phyloP scores from a whole-genome alignment of 2,797 vertebrate species.

The Arnoldichthys spilopterus region DNA sequence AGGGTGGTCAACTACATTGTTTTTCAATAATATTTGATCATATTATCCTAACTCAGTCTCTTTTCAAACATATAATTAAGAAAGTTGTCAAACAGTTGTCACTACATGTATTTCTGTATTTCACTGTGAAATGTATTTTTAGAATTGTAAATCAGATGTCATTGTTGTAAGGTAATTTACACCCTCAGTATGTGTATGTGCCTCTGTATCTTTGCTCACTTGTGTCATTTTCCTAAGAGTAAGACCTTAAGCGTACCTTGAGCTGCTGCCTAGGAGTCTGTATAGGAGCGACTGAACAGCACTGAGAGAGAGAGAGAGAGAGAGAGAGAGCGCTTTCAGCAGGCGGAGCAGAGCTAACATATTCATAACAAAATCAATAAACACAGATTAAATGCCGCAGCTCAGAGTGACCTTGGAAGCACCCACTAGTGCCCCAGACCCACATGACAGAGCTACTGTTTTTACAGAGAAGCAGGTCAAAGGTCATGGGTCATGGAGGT shows the following conservation, averaged over 20 bases:
- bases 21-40: not conserved
- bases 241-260: not conserved
- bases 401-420: constrained; percentile 46
- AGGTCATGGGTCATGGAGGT: constrained; percentile 56
- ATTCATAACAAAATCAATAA: constrained; percentile 62
- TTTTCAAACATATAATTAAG: not conserved
- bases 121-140: not conserved
- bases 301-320: constrained; percentile 41
- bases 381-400: constrained; percentile 42
- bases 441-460: constrained; percentile 57
- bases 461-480: constrained; percentile 66
- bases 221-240: not conserved
- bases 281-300: constrained; percentile 9
- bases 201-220: not conserved
- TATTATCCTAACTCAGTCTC: not conserved
- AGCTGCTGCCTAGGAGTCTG: not conserved
- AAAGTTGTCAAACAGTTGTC: not conserved
- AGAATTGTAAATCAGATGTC: not conserved
- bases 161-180: not conserved
- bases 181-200: constrained; percentile 9
- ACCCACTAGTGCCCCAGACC: constrained; percentile 13
- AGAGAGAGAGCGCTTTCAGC: constrained; percentile 46
- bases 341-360: constrained; percentile 24
- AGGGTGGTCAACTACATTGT: not conserved
- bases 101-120: not conserved